Percentiles rank a stretch among this genome's conserved stretches.
phyloP scores from a whole-genome alignment of 1,140 invertebrate species.

The Scaptomyza graminum region DNA sequence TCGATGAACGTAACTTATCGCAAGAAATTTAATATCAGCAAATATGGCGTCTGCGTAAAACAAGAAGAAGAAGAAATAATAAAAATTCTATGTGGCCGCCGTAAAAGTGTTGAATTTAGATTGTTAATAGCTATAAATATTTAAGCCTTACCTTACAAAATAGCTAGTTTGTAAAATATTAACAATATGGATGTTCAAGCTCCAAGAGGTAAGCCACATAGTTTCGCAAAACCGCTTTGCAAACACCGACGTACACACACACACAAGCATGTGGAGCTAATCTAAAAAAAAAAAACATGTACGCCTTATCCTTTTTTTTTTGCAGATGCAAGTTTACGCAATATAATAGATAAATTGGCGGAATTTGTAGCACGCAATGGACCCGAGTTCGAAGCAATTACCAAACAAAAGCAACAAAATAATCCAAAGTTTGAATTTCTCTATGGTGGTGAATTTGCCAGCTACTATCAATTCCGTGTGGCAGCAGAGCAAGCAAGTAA shows the following conservation, averaged over 20 bases:
- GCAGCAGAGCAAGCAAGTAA: constrained; percentile 77
- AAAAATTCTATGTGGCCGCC: constrained; percentile 42
- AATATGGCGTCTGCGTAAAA: constrained; percentile 48
- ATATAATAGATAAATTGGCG: constrained; percentile 99
- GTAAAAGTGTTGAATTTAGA: constrained; percentile 34
- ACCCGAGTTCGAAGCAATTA: constrained; percentile 98
- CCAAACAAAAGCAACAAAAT: constrained; percentile 98
- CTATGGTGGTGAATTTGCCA: constrained; percentile 97
- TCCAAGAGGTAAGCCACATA: constrained; percentile 51
- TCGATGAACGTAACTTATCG: constrained; percentile 6
- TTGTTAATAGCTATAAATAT: constrained; percentile 53
- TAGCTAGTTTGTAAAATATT: constrained; percentile 43
- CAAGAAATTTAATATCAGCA: constrained; percentile 13
- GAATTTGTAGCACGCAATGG: constrained; percentile 99
- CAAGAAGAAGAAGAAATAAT: constrained; percentile 31
- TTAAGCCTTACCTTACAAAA: constrained; percentile 42
- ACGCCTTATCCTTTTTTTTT: constrained; percentile 19
- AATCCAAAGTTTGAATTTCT: constrained; percentile 98
- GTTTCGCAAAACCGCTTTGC: background rate
- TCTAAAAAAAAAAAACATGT: constrained; percentile 41
- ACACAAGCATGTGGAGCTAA: constrained; percentile 5
- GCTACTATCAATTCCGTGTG: constrained; percentile 98
- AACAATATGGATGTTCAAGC: constrained; percentile 65
- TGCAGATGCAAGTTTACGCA: constrained; percentile 84
- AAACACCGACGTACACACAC: constrained; percentile 10